A percentile compares a stretch with the other conserved stretches of the same genome.
Evolutionary conservation across 2,113 vertebrate species (phyloP).

Genomic region (Albula glossodonta): DNA sequence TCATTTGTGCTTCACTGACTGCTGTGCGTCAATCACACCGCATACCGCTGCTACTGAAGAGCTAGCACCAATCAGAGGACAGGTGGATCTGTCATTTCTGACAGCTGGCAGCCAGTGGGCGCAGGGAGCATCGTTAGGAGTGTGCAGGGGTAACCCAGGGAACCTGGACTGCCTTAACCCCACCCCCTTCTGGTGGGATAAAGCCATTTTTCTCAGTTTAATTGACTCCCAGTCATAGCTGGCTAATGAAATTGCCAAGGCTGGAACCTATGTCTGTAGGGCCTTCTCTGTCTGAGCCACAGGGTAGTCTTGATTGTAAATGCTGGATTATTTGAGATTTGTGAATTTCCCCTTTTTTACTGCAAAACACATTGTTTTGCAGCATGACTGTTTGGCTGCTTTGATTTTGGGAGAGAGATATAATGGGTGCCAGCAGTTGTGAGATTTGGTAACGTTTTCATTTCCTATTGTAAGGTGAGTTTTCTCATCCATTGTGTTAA

Average conservation of each 20-base stretch:
- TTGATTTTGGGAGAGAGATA: background rate
- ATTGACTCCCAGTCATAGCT: background rate
- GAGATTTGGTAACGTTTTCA: background rate
- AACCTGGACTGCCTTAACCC: background rate
- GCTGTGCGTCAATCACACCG: no score
- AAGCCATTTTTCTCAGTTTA: background rate
- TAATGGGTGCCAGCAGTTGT: background rate
- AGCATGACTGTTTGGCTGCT: background rate
- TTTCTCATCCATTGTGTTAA: background rate
- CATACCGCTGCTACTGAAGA: background rate
- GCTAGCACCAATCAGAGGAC: background rate
- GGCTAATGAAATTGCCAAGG: background rate
- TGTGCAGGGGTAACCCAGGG: background rate
- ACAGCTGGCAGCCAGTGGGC: background rate
- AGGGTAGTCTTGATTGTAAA: background rate
- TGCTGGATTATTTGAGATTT: background rate
- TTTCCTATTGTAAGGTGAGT: background rate
- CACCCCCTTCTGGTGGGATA: background rate
- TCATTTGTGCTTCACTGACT: no score
- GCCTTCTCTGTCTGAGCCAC: background rate
- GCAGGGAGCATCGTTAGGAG: background rate
- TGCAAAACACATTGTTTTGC: background rate
- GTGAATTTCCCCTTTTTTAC: background rate
- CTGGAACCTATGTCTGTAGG: background rate
- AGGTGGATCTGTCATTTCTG: background rate